Base-by-base conservation (phyloP, 2,797 vertebrate genomes). In the Hylomyscus alleni region DNA sequence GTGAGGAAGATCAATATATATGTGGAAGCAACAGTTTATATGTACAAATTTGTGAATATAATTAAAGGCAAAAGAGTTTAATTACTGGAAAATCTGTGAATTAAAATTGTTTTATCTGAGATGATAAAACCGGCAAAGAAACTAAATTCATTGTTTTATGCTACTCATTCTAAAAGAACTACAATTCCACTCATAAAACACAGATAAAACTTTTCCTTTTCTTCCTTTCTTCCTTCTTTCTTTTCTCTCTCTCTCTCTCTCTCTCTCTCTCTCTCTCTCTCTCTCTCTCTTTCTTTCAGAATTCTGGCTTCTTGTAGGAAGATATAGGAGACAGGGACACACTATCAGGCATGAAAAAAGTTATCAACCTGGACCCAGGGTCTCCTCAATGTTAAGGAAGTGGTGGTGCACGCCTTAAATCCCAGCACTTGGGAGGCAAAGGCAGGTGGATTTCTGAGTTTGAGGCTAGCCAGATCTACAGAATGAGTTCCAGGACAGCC, bases 351-450 rank as follows among this genome's bases (percentile, higher is more conserved):
- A 72, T 34, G 17, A 90, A 29, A 31, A 77, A 77, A 80, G 17
- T 11, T 52, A 22, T 85, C 1, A n/a, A 20, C 0, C 0, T 4
- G 4, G 13, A 3, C 4, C 2, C 19, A 22, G 17, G 6, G 22
- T 14, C 9, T 34, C 22, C 7, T 54, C 12, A 29, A 1, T 60
- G 67, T 84, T 44, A 44, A 44, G 44, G 44, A 44, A 44, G 44
- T 44, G 44, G 44, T 44, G 44, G 44, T 6, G 6, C 44, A 44
- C 44, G 6, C 44, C 44, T 44, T 44, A 3, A 44, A 44, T 44
- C 44, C 44, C 3, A 44, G 44, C 44, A 44, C 44, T 44, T 44
- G 44, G 44, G 44, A 44, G 44, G 44, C 44, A 44, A 44, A 44
- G 44, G 44, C 44, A 44, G 44, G 44, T 44, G 44, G 44, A 44